Base-by-base conservation (phyloP, 2,113 vertebrate species). In the Stigmatopora argus region DNA sequence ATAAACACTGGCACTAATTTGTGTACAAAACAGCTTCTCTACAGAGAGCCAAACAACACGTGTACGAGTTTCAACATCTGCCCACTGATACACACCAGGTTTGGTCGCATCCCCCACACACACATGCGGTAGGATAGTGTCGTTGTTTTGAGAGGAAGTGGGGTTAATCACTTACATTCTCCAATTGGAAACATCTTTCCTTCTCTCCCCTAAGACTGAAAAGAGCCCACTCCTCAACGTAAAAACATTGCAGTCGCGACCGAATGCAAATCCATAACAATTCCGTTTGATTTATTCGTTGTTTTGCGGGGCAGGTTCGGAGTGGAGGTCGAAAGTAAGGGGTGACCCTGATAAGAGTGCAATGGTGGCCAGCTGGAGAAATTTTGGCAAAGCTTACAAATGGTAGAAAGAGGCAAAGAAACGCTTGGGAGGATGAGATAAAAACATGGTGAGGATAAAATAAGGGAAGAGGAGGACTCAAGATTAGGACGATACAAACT, bases 291-390 rank as follows among this genome's bases (percentile, higher is more conserved):
- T n/a, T 64, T 23, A 58, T 58, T 62, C 12, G 38, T 31, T 75
- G 73, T 75, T 31, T 71, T 66, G 72, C 26, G 71, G 73, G 65
- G 67, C 23, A 73, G n/a, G 31, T 18, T 70, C 58, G 71, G 31
- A 47, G 61, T 15, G 23, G 61, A 67, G 62, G 62, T 45, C 23
- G 47, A 44, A 56, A 53, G 51, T 3, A 7, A 13, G 38, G 69
- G 55, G 58, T 60, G 23, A n/a, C 5, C 47, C 48, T 69, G 70
- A 72, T 69, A 64, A 56, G n/a, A 3, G 2, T 17, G 52, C 73
- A 86, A 85, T 86, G 77, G 78, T 68, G 81, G 85, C 80, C 85
- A 89, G 81, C 85, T 86, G 85, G 78, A 80, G 80, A 80, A 78
- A 76, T 67, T 80, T 80, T 80, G 75, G 76, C 60, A 81, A 87